Base-by-base conservation (phyloP, 2,113 vertebrate genomes). In the Macrotis lagotis region DNA sequence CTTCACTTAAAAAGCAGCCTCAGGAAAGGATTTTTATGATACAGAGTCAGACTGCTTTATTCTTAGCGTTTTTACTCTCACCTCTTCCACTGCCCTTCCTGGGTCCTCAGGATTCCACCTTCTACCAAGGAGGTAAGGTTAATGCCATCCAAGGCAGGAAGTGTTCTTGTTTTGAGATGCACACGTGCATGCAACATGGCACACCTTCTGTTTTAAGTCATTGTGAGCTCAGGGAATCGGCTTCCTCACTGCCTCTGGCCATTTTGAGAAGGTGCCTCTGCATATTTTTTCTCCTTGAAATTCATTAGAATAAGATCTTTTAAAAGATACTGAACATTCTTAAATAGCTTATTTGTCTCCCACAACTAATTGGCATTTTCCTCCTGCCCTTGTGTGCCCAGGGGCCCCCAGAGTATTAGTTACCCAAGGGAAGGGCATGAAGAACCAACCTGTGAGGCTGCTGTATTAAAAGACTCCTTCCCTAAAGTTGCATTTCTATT, bases 291-390 rank as follows among this genome's bases (percentile, higher is more conserved):
- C 90, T 91, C 91, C 25, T 31, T 94, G 90, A 96, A 96, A 55
- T 48, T 91, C 92, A 51, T 94, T 94, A 93, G 83, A 12, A 44
- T 88, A 50, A 88, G 6, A 44, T 47, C 26, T 91, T 88, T 66
- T 89, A 90, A 92, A 97, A 97, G 94, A 95, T 96, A 94, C 66
- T 93, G 0, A 0, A 59, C 49, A 93, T 93, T 74, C 94, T 37
- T 51, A 93, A 90, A 49, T 50, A 89, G 92, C 47, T 44, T 49
- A 51, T 96, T 97, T 96, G 94, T 98, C 95, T 96, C 93, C 44
- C 28, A 91, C 55, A 59, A 91, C 51, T 91, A 96, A 96, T 66
- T 66, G 92, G 48, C 47, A 11, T 3, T 25, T 88, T 52, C 91
- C 48, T 93, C 25, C 44, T 91, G 90, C 51, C 93, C 74, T 90